Evolutionary conservation across 2,797 vertebrate genomes (phyloP).

Genomic region (Bryconaethiops microstoma): DNA sequence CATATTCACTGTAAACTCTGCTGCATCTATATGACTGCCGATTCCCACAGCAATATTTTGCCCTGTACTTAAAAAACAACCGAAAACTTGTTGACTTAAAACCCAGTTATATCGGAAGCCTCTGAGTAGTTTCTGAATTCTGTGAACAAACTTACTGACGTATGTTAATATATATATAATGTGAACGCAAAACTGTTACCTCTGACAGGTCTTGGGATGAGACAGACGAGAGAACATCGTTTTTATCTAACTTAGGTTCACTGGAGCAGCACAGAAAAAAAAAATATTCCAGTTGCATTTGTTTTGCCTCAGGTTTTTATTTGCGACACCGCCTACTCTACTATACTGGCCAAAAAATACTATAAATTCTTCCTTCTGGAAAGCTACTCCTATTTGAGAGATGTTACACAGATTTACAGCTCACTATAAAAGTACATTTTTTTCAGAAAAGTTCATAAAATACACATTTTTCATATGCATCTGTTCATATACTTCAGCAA

Average conservation of each 20-base stretch:
- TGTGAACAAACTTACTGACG: neutral
- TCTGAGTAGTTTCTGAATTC: neutral
- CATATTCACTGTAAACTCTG: neutral
- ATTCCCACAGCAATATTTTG: neutral
- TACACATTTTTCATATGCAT: neutral
- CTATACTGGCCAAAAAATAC: no score
- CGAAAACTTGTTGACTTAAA: neutral
- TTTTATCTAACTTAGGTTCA: neutral
- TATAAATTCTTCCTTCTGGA: no score
- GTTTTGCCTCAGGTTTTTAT: no score
- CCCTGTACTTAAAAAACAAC: neutral
- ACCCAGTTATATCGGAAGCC: neutral
- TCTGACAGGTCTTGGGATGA: neutral
- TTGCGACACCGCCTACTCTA: no score
- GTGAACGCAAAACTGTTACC: no score
- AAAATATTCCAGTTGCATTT: no score
- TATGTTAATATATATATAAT: no score
- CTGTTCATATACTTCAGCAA: neutral
- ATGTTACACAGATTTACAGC: no score
- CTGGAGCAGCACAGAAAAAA: neutral
- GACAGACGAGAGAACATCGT: neutral
- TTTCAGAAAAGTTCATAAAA: no score
- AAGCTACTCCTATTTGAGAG: no score
- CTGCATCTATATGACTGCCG: no score
- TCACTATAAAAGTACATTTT: no score